Conservation (phyloP, 2,888 invertebrate genomes). For the Gonocerus acuteangulatus region DNA sequence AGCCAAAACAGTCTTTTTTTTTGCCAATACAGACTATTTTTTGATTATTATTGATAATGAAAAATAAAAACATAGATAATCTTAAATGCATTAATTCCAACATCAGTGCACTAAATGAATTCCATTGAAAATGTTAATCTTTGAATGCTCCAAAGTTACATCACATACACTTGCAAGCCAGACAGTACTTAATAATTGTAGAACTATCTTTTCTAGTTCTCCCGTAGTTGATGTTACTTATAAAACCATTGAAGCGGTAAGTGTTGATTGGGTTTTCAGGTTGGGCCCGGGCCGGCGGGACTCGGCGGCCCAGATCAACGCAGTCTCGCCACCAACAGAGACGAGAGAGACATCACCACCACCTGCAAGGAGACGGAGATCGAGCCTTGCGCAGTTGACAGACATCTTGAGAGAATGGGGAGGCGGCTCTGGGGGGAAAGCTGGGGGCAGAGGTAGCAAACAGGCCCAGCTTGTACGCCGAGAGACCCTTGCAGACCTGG, state of each 20-base stretch:
- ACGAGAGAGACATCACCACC: conserved; percentile 64
- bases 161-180: too few species aligned
- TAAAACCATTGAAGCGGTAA: conserved; percentile 26
- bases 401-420: conserved; percentile 85
- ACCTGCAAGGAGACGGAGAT: conserved; percentile 55
- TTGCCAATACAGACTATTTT: too few species aligned
- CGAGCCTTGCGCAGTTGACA: conserved; percentile 79
- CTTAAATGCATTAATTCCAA: too few species aligned
- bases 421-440: conserved; percentile 52
- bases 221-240: not conserved
- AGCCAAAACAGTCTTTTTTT: too few species aligned
- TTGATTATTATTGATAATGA: too few species aligned
- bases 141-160: too few species aligned
- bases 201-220: not conserved
- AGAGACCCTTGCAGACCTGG: conserved; percentile 80
- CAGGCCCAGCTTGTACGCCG: conserved; percentile 77
- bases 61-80: too few species aligned
- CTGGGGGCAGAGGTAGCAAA: conserved; percentile 56
- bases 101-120: too few species aligned
- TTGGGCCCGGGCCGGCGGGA: conserved; percentile 73
- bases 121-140: too few species aligned
- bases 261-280: conserved; percentile 28
- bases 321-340: conserved; percentile 70
- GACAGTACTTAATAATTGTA: too few species aligned
- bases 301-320: conserved; percentile 83